These are phyloP conservation scores for Encarsia formosa DNA, from an alignment of 2,888 invertebrate species.

Conservation along the genomic window DNA sequence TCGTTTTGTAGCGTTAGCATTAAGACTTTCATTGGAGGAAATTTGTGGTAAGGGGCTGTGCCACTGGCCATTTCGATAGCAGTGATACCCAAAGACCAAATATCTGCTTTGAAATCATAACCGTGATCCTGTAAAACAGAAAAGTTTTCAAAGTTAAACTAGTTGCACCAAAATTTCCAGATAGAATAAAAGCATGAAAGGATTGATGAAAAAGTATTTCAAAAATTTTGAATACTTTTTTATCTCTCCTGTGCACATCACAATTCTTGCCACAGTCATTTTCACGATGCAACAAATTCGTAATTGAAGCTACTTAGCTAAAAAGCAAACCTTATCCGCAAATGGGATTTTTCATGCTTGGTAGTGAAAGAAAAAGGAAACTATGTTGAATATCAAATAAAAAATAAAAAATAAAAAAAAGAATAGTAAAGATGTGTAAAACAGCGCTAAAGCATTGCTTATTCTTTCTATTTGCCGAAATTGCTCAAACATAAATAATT, in stretches of 20 bases:
- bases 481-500: no score
- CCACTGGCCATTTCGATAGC: slow-evolving; percentile 99
- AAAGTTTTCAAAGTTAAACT: neutral
- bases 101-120: slow-evolving; percentile 96
- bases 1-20: slow-evolving; percentile 98
- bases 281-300: no score
- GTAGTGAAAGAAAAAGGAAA: slow-evolving; percentile 4
- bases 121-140: slow-evolving; percentile 71
- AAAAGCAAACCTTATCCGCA: slow-evolving; percentile 9
- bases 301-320: slow-evolving; percentile 18
- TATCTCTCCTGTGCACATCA: no score
- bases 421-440: no score
- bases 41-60: slow-evolving; percentile 97
- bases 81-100: slow-evolving; percentile 92
- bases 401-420: no score
- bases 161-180: neutral
- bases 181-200: neutral
- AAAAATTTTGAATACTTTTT: no score
- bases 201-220: no score
- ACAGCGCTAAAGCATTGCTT: no score
- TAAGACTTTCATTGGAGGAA: slow-evolving; percentile 98
- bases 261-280: no score
- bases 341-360: slow-evolving; percentile 14
- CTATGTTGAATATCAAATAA: neutral
- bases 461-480: no score